phyloP scores from a whole-genome alignment of 1,140 invertebrate species.

The Drosophila teissieri region DNA sequence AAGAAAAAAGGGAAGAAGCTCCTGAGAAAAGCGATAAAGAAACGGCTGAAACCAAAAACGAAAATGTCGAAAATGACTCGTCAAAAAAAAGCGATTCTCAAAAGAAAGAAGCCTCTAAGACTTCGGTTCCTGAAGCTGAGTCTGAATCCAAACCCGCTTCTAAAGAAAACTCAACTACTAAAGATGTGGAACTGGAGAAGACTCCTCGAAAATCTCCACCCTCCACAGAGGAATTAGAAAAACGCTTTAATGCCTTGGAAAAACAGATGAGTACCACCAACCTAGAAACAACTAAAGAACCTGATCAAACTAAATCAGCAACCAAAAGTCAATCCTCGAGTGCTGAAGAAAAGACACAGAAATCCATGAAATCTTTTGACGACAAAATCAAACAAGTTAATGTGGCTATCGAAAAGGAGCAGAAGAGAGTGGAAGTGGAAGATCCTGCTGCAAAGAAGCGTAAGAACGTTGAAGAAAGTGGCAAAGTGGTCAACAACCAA shows the following conservation, averaged over 20 bases:
- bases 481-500: background rate
- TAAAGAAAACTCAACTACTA: background rate
- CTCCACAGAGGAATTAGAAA: constrained; percentile 77
- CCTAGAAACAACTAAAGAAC: constrained; percentile 18
- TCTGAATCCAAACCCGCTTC: background rate
- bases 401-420: constrained; percentile 10
- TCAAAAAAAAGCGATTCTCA: background rate
- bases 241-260: constrained; percentile 75
- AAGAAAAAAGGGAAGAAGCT: background rate
- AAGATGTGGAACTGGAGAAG: background rate
- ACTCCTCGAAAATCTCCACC: constrained; percentile 59
- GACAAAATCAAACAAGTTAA: constrained; percentile 49
- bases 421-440: background rate
- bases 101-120: background rate
- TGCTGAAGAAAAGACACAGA: constrained; percentile 16
- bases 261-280: constrained; percentile 62
- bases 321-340: background rate
- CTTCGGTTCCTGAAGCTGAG: background rate
- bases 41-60: background rate
- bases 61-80: background rate
- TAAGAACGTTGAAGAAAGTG: constrained; percentile 3
- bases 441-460: background rate
- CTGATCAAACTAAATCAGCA: constrained; percentile 13
- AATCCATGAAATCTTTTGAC: constrained; percentile 39
- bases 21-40: background rate